Evolutionary conservation across 2,888 invertebrate genomes (phyloP), one percentile per base, ranked within the genome.

Genomic region (Troides aeacus): DNA sequence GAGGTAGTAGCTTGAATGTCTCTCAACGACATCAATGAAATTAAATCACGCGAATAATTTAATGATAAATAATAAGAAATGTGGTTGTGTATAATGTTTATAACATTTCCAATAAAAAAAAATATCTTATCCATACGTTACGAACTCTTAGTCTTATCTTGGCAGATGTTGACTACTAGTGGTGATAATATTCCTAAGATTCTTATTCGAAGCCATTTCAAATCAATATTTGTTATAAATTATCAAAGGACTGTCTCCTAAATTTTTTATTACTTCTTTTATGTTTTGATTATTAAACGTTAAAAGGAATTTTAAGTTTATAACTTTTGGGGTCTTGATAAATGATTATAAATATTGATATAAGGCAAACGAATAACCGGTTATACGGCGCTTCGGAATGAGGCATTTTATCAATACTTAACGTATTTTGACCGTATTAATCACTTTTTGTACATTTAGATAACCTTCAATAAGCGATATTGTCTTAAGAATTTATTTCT

Each of bases 191-290:
- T 90, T 92, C 89, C 88, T 84, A 85, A 86, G 88, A 89, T 90
- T 91, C 90, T 89, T 85, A 88, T 90, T 88, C 87, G 87, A 81
- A 86, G 85, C 87, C 86, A 89, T 92, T 91, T 92, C 50, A 90
- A 92, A 92, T 92, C 92, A 92, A 92, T 92, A 90, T 90, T 90
- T 89, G 89, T 92, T 92, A 92, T 91, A 86, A 87, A 83, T 87
- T 86, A 88, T 87, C 85, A 87, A 89, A 89, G 87, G 89, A 88
- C 89, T 88, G 88, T 90, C 90, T 86, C 87, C 78, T 50, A 83
- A 84, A 82, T 81, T 86, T 87, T 88, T 83, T 88, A 85, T 87
- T 88, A 87, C 86, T 84, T 86, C 89, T 90, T 90, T 90, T 88
- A 89, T 88, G 84, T 88, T 90, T 87, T 84, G 88, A 90, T 90